These are phyloP conservation scores for Bombus waltoni DNA, from an alignment of 1,140 invertebrate genomes.

Conservation along the genomic window DNA sequence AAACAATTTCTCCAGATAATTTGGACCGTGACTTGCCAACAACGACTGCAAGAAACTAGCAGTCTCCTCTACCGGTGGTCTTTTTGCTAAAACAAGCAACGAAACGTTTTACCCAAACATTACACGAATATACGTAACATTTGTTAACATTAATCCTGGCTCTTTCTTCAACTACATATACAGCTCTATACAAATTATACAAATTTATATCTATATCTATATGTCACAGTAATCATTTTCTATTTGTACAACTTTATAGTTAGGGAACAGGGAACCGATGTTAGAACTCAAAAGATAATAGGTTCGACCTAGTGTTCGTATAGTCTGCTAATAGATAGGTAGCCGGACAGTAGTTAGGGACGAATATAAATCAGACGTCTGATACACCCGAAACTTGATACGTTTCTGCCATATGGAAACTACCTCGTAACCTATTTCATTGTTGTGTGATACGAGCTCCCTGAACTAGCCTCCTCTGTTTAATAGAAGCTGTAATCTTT, in stretches of 20 bases:
- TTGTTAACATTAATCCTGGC: not conserved
- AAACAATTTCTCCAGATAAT: conserved; percentile 97
- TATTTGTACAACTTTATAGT: not conserved
- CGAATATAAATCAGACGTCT: conserved; percentile 5
- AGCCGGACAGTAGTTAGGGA: not conserved
- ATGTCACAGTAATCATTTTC: not conserved
- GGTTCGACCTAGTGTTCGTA: not conserved
- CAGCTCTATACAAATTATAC: not conserved
- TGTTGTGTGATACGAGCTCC: not conserved
- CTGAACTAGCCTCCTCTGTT: not conserved
- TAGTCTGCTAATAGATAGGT: not conserved
- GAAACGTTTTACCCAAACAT: not conserved
- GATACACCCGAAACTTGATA: not conserved
- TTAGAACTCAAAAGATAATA: not conserved
- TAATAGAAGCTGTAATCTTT: not conserved
- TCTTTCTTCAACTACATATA: not conserved
- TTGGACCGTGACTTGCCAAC: conserved; percentile 96
- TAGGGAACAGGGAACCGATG: not conserved
- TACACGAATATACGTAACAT: not conserved
- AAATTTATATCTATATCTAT: not conserved
- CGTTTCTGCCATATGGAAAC: not conserved
- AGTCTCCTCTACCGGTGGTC: conserved; percentile 97
- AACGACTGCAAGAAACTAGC: conserved; percentile 96
- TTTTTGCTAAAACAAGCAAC: conserved; percentile 88
- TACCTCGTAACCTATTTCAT: not conserved